These are phyloP conservation scores for Thamnophis sirtalis DNA, from an alignment of 2,113 vertebrate species.

Conservation along the genomic window DNA sequence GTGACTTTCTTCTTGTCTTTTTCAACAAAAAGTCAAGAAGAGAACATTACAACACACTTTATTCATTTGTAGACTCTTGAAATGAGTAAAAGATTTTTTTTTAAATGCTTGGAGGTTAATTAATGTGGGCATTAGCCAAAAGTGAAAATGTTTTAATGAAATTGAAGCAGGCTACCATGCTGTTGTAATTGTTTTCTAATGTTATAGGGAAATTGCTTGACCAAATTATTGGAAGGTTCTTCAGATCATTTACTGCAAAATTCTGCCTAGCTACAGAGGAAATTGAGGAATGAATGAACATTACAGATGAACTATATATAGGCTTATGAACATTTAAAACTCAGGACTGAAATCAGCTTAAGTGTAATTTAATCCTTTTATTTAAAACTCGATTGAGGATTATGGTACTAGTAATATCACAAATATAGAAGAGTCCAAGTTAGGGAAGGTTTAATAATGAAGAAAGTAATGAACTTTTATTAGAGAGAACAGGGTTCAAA, in stretches of 20 bases:
- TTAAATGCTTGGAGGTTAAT: slow-evolving; percentile 55
- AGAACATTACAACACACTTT: slow-evolving; percentile 53
- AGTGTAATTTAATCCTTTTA: not conserved
- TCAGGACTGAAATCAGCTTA: not conserved
- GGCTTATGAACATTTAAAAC: not conserved
- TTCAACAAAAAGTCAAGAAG: slow-evolving; percentile 53
- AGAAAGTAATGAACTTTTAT: not conserved
- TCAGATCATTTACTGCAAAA: slow-evolving; percentile 30
- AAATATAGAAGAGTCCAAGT: not conserved
- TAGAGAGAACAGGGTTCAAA: not conserved
- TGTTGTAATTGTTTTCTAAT: slow-evolving; percentile 48
- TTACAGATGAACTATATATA: not conserved
- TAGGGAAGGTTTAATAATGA: not conserved
- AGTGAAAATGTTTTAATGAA: slow-evolving; percentile 59
- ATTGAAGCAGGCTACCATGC: slow-evolving; percentile 43
- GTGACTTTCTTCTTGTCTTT: slow-evolving; percentile 37
- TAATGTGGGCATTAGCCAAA: slow-evolving; percentile 54
- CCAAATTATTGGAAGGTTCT: slow-evolving; percentile 36
- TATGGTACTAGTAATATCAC: not conserved
- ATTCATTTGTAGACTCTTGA: slow-evolving; percentile 48
- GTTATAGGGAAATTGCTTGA: slow-evolving; percentile 17
- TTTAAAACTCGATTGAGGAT: not conserved
- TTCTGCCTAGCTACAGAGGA: slow-evolving; percentile 36
- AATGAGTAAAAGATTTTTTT: slow-evolving; percentile 47
- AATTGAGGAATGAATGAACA: slow-evolving; percentile 25